Evolutionary conservation across 2,797 vertebrate genomes (phyloP).

Genomic region (Parotocinclus haroldoi): DNA sequence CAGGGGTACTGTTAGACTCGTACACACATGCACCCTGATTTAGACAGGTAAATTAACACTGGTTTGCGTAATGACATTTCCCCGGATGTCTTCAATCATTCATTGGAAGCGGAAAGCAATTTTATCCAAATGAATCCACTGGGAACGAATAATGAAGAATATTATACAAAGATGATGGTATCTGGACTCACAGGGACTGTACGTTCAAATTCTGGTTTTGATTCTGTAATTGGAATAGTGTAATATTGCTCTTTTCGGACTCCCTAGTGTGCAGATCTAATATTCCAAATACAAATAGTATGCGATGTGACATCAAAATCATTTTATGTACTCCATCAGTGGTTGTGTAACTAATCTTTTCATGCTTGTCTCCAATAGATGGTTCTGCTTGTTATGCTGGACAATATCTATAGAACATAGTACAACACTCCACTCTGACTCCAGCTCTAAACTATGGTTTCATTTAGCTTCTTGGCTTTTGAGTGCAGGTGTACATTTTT

Average conservation of each 20-base stretch:
- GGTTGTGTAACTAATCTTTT: neutral
- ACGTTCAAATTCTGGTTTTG: conserved; percentile 15
- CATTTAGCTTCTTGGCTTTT: neutral
- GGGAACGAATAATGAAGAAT: conserved; percentile 40
- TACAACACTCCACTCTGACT: no score
- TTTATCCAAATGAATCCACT: conserved; percentile 44
- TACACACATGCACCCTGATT: conserved; percentile 20
- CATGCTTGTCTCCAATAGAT: neutral
- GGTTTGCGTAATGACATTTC: conserved; percentile 32
- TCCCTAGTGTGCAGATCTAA: neutral
- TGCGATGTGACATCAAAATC: neutral
- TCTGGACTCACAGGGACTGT: conserved; percentile 28
- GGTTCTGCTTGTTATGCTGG: conserved; percentile 7
- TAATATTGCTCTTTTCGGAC: neutral
- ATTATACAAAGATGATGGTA: conserved; percentile 39
- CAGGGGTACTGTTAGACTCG: conserved; percentile 32
- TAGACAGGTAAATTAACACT: conserved; percentile 44
- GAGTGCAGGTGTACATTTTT: conserved; percentile 20
- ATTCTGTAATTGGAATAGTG: conserved; percentile 9
- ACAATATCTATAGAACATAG: conserved; percentile 1
- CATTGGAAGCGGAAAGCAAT: conserved; percentile 36
- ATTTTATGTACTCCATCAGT: neutral
- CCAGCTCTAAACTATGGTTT: neutral
- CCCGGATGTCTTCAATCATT: conserved; percentile 44
- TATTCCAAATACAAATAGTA: neutral